Evolutionary conservation across 2,888 invertebrate species (phyloP), one percentile per base, ranked within the genome.

Genomic region (Spodoptera littoralis): DNA sequence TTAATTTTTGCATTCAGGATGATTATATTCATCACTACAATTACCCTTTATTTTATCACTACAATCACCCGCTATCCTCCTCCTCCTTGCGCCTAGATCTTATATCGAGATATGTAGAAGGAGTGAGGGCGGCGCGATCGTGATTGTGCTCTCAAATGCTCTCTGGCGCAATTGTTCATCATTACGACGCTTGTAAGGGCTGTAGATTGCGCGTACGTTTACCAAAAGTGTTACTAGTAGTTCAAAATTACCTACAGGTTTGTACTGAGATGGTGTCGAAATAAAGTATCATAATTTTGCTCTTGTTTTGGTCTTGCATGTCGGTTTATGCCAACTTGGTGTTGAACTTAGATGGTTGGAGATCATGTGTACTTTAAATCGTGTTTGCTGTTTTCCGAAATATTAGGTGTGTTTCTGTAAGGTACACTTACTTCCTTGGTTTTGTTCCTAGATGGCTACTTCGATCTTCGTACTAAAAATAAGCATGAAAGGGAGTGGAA

Each of bases 141-240:
- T 89, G 90, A 91, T 89, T 83, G 84, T 81, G 69, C 77, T 79
- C 61, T 77, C 82, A 82, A 81, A 79, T 77, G 54, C 41, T 68
- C 51, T 51, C 79, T 84, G 82, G 80, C 78, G 85, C 88, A 89
- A 90, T 88, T 88, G 87, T 84, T 76, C 84, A 84, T 88, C 85
- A 82, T 84, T 85, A 81, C 81, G 82, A 82, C 73, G 49, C 75
- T 47, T 48, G 66, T 72, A 83, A 81, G 78, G 76, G 74, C 67
- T 75, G 68, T 52, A 54, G 54, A 73, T 78, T 75, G 72, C 64
- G 62, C 59, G 63, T 55, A 44, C 54, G 46, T 54, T 47, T 56
- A 47, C 60, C 66, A 59, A 74, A 62, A 65, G 63, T 60, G 72
- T 72, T 74, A 59, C 62, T 11, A 59, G 60, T 58, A 60, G 56